A percentile compares a stretch with the other conserved stretches of the same genome.
phyloP scores from a whole-genome alignment of 1,140 invertebrate species.

The Drosophila biarmipes region DNA sequence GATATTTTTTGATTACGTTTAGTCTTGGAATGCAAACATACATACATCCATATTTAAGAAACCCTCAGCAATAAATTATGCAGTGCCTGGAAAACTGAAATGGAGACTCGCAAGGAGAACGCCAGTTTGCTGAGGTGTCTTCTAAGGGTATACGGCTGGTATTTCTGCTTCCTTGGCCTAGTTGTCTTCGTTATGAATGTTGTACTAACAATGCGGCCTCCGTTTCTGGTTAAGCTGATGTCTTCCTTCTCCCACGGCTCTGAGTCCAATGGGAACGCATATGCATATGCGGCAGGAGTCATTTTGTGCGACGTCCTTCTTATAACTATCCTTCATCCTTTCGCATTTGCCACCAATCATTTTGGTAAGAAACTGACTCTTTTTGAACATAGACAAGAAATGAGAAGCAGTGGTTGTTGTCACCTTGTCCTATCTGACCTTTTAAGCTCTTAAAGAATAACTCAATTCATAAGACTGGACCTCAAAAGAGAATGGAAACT shows the following conservation, averaged over 20 bases:
- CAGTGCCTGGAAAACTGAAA: conserved; percentile 61
- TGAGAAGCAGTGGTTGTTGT: no score
- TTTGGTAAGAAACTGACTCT: conserved; percentile 85
- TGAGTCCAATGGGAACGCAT: conserved; percentile 85
- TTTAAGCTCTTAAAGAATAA: no score
- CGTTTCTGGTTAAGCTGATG: conserved; percentile 90
- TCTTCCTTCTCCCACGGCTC: conserved; percentile 86
- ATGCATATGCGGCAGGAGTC: conserved; percentile 88
- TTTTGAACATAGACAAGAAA: no score
- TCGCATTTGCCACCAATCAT: conserved; percentile 90
- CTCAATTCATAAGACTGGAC: conserved; percentile 78
- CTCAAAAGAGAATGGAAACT: no score
- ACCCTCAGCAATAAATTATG: conserved; percentile 65
- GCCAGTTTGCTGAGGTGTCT: conserved; percentile 63
- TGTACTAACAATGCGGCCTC: conserved; percentile 87
- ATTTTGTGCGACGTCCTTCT: conserved; percentile 89
- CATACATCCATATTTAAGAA: conserved; percentile 36
- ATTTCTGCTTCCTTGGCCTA: conserved; percentile 62
- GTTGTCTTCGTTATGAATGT: conserved; percentile 67
- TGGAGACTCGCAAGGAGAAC: conserved; percentile 35
- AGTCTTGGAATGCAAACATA: no score
- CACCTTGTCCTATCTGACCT: no score
- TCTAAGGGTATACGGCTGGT: conserved; percentile 62
- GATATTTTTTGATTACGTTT: not conserved
- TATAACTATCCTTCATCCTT: conserved; percentile 90